Evolutionary conservation across 2,797 vertebrate genomes (phyloP), one percentile per base, ranked within the genome.

Genomic region (Anniella stebbinsi): DNA sequence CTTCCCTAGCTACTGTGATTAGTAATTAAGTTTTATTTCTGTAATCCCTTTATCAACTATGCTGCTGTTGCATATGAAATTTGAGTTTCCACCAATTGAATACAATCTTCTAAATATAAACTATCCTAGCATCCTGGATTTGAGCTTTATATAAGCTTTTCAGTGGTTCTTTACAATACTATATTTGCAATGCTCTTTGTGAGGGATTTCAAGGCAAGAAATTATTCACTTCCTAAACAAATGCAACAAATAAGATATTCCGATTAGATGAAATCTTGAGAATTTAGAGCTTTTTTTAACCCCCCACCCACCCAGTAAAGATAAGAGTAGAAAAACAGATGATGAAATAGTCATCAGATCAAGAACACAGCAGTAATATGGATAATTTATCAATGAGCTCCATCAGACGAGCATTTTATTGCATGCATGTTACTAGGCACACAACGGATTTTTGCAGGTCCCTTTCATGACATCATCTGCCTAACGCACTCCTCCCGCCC

Each of bases 141-240:
- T 73, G 57, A 84, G 13, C 36, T 84, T 72, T 41, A 15, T 38
- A 84, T 89, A 51, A 88, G 21, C 72, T 75, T 67, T 84, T 33
- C 9, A 15, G 48, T 83, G 57, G 48, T 84, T 84, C 57, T 51
- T 84, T 77, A 18, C 41, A 66, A 7, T 84, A 3, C n/a, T 84
- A 17, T 51, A 83, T 82, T 88, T 73, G 54, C 80, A 60, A 48
- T 48, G 60, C 66, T 21, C 23, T 77, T 15, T 77, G 41, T 76
- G 60, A 76, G 15, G 60, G 15, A 15, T 84, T 84, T 67, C 18
- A 51, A 3, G 30, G n/a, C 60, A 67, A 84, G 28, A 54, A 88
- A 80, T 66, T 13, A 73, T 48, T 67, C 45, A 84, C 28, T 41
- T 84, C 4, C n/a, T 51, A 76, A 69, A 89, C 33, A 67, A 84